phyloP scores from a whole-genome alignment of 2,797 vertebrate genomes.

The Acrossocheilus fasciatus region DNA sequence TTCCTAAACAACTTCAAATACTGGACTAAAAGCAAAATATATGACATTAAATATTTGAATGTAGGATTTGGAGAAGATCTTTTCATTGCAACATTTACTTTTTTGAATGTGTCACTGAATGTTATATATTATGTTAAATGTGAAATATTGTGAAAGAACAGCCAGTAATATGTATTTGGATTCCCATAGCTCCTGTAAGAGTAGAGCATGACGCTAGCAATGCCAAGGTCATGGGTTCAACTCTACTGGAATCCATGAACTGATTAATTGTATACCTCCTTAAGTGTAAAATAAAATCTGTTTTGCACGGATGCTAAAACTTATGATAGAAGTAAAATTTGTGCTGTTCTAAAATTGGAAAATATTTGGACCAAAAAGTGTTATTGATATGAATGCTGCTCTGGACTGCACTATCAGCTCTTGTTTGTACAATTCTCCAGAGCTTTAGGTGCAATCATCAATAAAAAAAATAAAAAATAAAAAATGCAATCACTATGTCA shows the following conservation, averaged over 20 bases:
- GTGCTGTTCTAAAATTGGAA: not conserved
- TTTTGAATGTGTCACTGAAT: not conserved
- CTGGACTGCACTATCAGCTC: not conserved
- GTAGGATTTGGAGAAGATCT: not conserved
- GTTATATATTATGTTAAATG: not conserved
- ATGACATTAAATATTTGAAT: not conserved
- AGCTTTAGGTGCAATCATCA: not conserved
- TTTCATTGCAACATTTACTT: not conserved
- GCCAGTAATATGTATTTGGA: not conserved
- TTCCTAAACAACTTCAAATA: slow-evolving; percentile 4
- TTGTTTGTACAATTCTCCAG: not conserved
- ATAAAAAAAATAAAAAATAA: slow-evolving; percentile 63
- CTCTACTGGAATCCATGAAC: not conserved
- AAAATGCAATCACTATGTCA: slow-evolving; percentile 83
- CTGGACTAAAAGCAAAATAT: not conserved
- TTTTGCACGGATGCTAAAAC: not conserved
- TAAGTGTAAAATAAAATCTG: not conserved
- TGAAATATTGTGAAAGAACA: no score
- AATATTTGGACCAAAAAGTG: not conserved
- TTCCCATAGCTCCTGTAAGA: not conserved
- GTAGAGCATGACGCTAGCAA: not conserved
- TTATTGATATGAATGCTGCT: not conserved
- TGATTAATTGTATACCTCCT: not conserved
- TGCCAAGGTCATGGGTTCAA: not conserved
- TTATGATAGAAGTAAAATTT: not conserved